Conservation (phyloP, 1,140 invertebrate genomes). For the Atta texana region DNA sequence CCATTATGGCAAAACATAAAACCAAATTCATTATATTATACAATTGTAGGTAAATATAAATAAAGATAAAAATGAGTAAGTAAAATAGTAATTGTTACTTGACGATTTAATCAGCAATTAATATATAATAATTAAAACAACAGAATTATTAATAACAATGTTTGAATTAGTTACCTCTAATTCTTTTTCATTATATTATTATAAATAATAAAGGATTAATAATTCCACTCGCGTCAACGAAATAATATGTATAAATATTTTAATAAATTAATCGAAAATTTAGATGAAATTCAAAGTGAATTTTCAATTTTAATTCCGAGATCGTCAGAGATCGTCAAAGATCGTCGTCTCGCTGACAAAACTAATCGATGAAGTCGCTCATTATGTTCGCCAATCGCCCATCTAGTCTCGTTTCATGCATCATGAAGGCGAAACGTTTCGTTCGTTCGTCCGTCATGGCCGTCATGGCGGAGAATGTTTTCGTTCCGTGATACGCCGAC, state of each 20-base stretch:
- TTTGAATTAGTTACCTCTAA: no score
- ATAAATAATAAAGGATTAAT: not conserved
- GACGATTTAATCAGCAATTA: no score
- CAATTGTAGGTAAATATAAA: no score
- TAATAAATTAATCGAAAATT: not conserved
- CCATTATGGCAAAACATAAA: no score
- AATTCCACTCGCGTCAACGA: not conserved
- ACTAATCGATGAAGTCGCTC: not conserved
- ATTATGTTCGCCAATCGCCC: not conserved
- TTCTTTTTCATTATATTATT: not conserved
- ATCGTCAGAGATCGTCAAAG: not conserved
- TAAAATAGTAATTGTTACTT: no score
- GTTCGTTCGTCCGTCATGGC: constrained; percentile 67
- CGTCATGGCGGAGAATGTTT: constrained; percentile 77
- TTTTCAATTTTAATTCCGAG: not conserved
- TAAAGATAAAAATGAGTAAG: no score
- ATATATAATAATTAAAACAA: no score
- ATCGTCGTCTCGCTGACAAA: not conserved
- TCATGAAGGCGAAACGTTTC: constrained; percentile 47
- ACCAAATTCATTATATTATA: no score
- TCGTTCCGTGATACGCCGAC: constrained; percentile 56
- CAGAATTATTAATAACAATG: no score
- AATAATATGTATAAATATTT: not conserved
- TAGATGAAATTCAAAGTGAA: not conserved
- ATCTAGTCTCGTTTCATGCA: not conserved